phyloP scores from a whole-genome alignment of 2,113 vertebrate genomes.

The Phocoena phocoena region DNA sequence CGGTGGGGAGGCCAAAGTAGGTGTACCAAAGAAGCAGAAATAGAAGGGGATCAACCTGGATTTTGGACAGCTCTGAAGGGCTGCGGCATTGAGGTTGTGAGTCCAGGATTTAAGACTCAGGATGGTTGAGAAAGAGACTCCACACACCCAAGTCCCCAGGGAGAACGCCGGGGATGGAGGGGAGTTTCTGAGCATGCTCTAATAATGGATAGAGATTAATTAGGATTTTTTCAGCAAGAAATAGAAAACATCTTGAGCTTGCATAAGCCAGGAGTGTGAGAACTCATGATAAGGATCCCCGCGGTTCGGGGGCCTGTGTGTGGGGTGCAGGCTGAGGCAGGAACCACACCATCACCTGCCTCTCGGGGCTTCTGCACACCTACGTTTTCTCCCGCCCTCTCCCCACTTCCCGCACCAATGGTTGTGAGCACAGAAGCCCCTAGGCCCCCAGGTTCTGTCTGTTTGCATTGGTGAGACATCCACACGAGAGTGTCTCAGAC shows the following conservation, averaged over 20 bases:
- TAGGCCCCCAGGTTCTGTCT: rapidly evolving
- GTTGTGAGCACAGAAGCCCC: rapidly evolving
- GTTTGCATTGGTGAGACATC: rapidly evolving
- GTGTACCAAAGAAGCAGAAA: neutral
- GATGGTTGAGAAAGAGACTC: rapidly evolving
- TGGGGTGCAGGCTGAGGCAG: no score
- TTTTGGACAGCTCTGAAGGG: neutral
- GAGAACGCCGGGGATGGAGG: rapidly evolving
- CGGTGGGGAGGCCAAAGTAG: rapidly evolving
- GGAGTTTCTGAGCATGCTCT: neutral
- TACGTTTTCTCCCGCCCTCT: rapidly evolving
- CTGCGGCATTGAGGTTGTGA: rapidly evolving
- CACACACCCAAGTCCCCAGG: rapidly evolving
- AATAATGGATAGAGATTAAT: neutral
- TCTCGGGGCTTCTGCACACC: rapidly evolving
- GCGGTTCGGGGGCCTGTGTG: rapidly evolving
- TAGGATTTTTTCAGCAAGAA: neutral
- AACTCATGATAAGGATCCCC: rapidly evolving
- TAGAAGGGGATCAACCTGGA: rapidly evolving
- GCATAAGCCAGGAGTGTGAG: neutral
- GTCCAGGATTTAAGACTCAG: neutral
- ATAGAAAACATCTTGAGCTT: neutral
- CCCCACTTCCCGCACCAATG: neutral
- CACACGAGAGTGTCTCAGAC: neutral
- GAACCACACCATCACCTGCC: rapidly evolving